phyloP scores from a whole-genome alignment of 2,113 vertebrate genomes.

The human (Homo sapiens) region DNA sequence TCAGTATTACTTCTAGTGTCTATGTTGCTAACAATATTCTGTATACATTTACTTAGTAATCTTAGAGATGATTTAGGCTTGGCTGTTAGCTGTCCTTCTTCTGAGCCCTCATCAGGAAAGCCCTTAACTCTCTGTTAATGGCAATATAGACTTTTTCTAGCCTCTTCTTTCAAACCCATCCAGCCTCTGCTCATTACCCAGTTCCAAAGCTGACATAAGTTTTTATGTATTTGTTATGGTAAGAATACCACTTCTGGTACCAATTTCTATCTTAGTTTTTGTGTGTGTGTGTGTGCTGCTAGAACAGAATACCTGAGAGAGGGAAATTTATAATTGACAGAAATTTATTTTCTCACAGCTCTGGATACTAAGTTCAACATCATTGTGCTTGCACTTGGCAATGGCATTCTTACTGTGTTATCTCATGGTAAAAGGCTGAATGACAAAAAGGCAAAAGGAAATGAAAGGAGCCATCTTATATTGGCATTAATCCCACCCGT shows the following conservation, averaged over 20 bases:
- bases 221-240: background rate
- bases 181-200: background rate
- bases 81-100: background rate
- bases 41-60: background rate
- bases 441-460: background rate
- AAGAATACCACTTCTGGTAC: background rate
- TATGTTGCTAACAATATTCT: background rate
- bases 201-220: background rate
- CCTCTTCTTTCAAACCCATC: background rate
- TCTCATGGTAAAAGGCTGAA: background rate
- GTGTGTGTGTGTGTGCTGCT: background rate
- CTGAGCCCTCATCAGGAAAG: background rate
- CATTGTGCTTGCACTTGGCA: background rate
- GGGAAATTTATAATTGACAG: background rate
- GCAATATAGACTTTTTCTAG: background rate
- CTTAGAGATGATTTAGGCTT: background rate
- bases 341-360: background rate
- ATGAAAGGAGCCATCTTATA: background rate
- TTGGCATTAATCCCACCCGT: background rate
- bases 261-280: background rate
- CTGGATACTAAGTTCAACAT: background rate
- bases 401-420: background rate
- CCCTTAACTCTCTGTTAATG: background rate
- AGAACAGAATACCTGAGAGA: background rate
- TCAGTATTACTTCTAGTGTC: background rate